Evolutionary conservation across 2,797 vertebrate species (phyloP).

Genomic region (Loriculus beryllinus): DNA sequence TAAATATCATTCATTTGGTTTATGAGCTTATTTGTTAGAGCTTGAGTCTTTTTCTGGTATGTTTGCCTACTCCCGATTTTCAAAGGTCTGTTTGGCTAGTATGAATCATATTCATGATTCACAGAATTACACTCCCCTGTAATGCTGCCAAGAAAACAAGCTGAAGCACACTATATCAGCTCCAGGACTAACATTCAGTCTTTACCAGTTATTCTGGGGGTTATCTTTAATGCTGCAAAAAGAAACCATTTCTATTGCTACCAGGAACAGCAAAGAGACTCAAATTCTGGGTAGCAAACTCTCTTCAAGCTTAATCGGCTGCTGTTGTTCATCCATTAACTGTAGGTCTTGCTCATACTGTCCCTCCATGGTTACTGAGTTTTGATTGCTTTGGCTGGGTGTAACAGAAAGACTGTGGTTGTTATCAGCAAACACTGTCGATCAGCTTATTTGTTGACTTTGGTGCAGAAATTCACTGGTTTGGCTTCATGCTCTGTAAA

Average conservation of each 20-base stretch:
- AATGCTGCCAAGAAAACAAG: conserved; percentile 12
- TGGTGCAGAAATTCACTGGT: conserved; percentile 38
- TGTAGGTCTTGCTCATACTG: conserved; percentile 28
- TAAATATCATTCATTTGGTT: conserved; percentile 43
- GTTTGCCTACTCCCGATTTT: conserved; percentile 39
- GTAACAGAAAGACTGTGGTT: conserved; percentile 17
- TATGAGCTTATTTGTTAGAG: conserved; percentile 37
- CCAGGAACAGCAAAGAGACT: background rate
- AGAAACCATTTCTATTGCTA: background rate
- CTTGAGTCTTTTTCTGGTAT: conserved; percentile 20
- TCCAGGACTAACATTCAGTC: background rate
- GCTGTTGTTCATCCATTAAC: conserved; percentile 23
- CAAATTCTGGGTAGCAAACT: conserved; percentile 9
- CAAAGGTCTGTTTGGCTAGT: conserved; percentile 52
- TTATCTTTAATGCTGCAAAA: background rate
- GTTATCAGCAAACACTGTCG: conserved; percentile 47
- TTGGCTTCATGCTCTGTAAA: conserved; percentile 8
- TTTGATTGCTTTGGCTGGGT: conserved; percentile 54
- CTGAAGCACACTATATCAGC: background rate
- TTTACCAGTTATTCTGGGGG: background rate
- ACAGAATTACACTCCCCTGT: background rate
- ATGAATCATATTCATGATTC: conserved; percentile 1
- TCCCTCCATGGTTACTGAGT: conserved; percentile 56
- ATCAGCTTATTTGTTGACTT: conserved; percentile 63
- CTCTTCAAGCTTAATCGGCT: background rate